Evolutionary conservation across 64 coral and sea anemone species (phyloP), one percentile per base, ranked within the genome.

Genomic region (Trachythela sp.): DNA sequence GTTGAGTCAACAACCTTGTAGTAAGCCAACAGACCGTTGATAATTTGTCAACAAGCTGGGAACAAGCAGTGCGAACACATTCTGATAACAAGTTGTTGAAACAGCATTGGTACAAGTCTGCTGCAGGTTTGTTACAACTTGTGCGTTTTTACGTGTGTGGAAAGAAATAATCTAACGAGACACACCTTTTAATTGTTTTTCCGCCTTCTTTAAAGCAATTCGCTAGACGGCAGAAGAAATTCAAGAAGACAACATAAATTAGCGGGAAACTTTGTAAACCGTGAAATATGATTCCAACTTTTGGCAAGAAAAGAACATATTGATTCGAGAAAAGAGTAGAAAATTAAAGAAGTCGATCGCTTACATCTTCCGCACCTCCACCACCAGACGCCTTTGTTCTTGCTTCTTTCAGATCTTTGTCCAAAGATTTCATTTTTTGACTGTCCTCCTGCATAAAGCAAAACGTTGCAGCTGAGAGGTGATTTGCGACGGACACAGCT

Each of bases 171-270:
- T 31, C 33, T 36, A 11, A 39, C 2, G 83, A 52, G 24, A 17
- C 20, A 70, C n/a, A 97, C 96, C 96, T 93, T 99, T 99, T 1
- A 95, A 18, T 56, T 99, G 96, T 35, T 99, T 99, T 17, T 99
- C 96, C 59, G 86, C 84, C 54, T 99, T 99, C 87, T 99, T 99
- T 27, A 86, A 86, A 75, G 93, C 96, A 31, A 94, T 94, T 95
- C 93, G 92, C 96, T 99, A 35, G 58, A 83, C 26, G 11, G 11
- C 42, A 45, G 43, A 83, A 49, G 17, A 51, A 14, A 42, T 32
- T 54, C 39, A 18, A 9, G 15, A 43, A 4, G 38, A 77, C 3
- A 50, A 39, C 14, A 1, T 9, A 84, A 49, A n/a, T 48, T 2
- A 90, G 35, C 10, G 24, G 0, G 41, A 0, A n/a, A 51, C 22